Evolutionary conservation across 2,888 invertebrate species (phyloP).

Genomic region (Chouioia cunea): DNA sequence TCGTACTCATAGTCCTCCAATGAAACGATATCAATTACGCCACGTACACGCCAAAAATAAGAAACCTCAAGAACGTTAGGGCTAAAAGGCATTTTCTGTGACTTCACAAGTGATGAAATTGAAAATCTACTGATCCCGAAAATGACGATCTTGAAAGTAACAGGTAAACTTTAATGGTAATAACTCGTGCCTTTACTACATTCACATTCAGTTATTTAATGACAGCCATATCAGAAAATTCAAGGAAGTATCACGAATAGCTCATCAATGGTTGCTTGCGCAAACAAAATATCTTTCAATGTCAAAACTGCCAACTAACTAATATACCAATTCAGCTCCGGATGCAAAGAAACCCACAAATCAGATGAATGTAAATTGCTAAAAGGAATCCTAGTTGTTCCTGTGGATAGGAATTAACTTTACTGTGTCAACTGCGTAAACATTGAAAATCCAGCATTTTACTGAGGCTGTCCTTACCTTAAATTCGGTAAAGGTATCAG

Average conservation of each 20-base stretch:
- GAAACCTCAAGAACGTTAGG: background rate
- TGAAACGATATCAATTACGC: background rate
- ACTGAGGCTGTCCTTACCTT: slow-evolving; percentile 33
- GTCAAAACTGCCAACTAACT: slow-evolving; percentile 34
- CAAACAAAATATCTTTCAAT: slow-evolving; percentile 27
- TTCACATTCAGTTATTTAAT: background rate
- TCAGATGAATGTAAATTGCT: background rate
- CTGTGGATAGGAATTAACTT: too few relatives aligned
- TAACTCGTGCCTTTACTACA: background rate
- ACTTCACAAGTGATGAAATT: background rate
- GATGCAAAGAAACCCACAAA: slow-evolving; percentile 17
- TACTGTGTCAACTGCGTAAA: slow-evolving; percentile 34
- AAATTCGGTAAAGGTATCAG: background rate
- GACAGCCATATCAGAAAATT: slow-evolving; percentile 16
- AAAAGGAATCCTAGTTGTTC: background rate
- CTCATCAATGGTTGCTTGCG: slow-evolving; percentile 20
- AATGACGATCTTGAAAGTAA: background rate
- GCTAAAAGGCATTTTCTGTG: background rate
- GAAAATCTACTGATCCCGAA: background rate
- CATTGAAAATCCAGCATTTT: slow-evolving; percentile 26
- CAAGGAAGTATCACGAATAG: slow-evolving; percentile 12
- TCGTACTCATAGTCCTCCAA: background rate
- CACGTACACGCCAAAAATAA: background rate
- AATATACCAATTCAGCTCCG: slow-evolving; percentile 23
- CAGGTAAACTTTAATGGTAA: background rate